Percentiles rank a stretch among this genome's conserved stretches.
Conservation (phyloP, 2,888 invertebrate genomes). For the Caenorhabditis auriculariae region DNA sequence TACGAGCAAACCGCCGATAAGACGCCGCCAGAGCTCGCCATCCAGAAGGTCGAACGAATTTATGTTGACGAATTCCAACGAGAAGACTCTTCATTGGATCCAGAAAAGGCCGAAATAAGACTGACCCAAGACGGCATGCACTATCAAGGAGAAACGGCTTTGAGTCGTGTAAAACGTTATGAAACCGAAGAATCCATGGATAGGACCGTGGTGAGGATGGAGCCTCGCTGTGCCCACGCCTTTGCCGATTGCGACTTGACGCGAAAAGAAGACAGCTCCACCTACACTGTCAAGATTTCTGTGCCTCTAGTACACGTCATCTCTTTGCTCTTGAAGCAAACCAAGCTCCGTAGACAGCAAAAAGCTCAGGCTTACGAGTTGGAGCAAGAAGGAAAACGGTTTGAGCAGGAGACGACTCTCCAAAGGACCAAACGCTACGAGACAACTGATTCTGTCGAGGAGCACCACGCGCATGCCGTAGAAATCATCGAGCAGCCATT, state of each 20-base stretch:
- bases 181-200: slow-evolving; percentile 55
- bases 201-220: slow-evolving; percentile 23
- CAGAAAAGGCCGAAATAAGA: slow-evolving; percentile 38
- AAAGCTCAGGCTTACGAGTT: slow-evolving; percentile 30
- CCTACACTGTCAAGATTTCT: slow-evolving; percentile 49
- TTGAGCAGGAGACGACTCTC: slow-evolving; percentile 21
- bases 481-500: not conserved
- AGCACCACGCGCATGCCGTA: slow-evolving; percentile 7
- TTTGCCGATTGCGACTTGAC: slow-evolving; percentile 59
- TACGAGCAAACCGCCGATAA: slow-evolving; percentile 47
- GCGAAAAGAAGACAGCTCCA: slow-evolving; percentile 56
- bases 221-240: slow-evolving; percentile 47
- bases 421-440: slow-evolving; percentile 22
- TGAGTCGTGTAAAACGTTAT: slow-evolving; percentile 32
- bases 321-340: slow-evolving; percentile 21
- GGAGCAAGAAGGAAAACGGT: slow-evolving; percentile 30
- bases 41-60: slow-evolving; percentile 43
- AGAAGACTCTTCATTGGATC: slow-evolving; percentile 41
- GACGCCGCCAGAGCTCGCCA: slow-evolving; percentile 33
- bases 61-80: slow-evolving; percentile 55
- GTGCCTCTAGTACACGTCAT: slow-evolving; percentile 37
- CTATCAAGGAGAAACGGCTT: slow-evolving; percentile 47
- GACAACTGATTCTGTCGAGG: slow-evolving; percentile 13
- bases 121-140: slow-evolving; percentile 50
- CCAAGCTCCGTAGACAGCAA: slow-evolving; percentile 16